Base-by-base conservation (phyloP, 1,140 invertebrate species). In the Dufourea novaeangliae region DNA sequence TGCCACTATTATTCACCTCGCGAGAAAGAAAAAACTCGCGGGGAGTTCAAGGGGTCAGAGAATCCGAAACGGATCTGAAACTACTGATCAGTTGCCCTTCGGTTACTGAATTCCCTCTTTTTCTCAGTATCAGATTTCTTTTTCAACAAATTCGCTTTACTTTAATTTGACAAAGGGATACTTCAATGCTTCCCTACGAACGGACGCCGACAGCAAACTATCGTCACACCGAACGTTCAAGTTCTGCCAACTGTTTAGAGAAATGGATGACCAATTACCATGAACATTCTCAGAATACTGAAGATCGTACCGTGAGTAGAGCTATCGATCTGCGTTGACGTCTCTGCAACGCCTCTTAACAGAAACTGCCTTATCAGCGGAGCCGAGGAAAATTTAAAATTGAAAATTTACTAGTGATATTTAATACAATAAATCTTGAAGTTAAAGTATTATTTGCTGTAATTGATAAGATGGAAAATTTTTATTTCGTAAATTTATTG, bases 161-260 rank as follows among this genome's bases (percentile, higher is more conserved):
- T 79, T 76, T 25, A 44, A 79, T 79, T 32, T 75, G 63, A 79
- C 72, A 79, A 79, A 79, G 39, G 63, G 34, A 46, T 61, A 54
- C 63, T 68, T 44, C 71, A 11, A 29, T 61, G 29, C 62, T 67
- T 80, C 68, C 56, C 67, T 61, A 46, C 12, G 50, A 84, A 82
- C 83, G 71, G 74, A 85, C 79, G 83, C 79, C 79, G 82, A 75
- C 79, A 64, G 70, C 78, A 69, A 44, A 67, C 56, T 64, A 83
- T 78, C 72, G 72, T 50, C 72, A 69, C 69, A 73, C 64, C 70
- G 52, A 39, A 80, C 68, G 72, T 54, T 77, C 81, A 80, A 84
- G 84, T 84, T 78, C 82, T 85, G 70, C 78, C 83, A 84, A 85
- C 82, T 70, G 82, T 70, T 78, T 64, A 74, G 59, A 78, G 62